phyloP scores from a whole-genome alignment of 2,888 invertebrate genomes.

The Apodemia zela region DNA sequence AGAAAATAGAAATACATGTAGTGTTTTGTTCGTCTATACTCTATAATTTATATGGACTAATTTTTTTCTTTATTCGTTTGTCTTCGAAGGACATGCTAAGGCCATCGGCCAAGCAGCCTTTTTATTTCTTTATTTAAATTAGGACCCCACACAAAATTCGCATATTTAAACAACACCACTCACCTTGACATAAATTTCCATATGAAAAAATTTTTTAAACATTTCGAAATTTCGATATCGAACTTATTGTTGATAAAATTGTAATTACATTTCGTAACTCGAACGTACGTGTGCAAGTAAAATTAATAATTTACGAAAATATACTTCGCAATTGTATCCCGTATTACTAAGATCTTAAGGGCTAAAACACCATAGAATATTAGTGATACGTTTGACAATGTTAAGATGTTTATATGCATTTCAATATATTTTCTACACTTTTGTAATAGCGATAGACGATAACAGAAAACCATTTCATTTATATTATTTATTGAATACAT shows the following conservation, averaged over 20 bases:
- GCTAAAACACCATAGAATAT: not conserved
- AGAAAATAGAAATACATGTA: no score
- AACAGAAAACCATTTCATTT: not conserved
- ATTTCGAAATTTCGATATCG: slow-evolving; percentile 55
- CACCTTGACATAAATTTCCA: slow-evolving; percentile 63
- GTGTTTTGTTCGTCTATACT: no score
- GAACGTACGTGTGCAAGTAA: slow-evolving; percentile 42
- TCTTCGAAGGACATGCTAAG: no score
- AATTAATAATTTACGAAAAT: slow-evolving; percentile 1
- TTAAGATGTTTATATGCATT: slow-evolving; percentile 4
- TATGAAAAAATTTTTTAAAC: slow-evolving; percentile 43
- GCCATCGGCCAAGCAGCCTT: no score
- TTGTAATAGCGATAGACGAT: slow-evolving; percentile 2
- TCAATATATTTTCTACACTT: not conserved
- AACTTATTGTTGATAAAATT: slow-evolving; percentile 47
- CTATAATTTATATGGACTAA: no score
- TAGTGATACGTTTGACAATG: slow-evolving; percentile 2
- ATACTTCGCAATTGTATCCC: not conserved
- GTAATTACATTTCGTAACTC: slow-evolving; percentile 58
- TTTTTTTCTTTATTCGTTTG: no score
- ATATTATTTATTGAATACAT: not conserved
- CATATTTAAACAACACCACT: not conserved
- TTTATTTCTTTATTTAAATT: no score
- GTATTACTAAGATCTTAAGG: not conserved
- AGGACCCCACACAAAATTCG: not conserved